Base-by-base conservation (phyloP, 2,113 vertebrate genomes). In the Pomatostomus ruficeps region DNA sequence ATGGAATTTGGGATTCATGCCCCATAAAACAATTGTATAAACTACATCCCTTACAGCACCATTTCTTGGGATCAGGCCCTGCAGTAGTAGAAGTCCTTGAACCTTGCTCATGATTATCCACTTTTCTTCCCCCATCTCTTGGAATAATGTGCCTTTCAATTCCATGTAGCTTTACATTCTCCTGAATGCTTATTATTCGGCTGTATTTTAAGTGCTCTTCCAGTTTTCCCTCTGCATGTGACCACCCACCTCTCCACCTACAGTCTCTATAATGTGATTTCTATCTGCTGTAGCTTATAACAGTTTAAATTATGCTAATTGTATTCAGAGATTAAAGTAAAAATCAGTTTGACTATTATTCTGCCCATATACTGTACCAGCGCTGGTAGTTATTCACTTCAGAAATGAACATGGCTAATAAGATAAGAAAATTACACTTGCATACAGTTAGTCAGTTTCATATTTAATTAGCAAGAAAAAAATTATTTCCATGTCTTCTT, bases 171-270 rank as follows among this genome's bases (percentile, higher is more conserved):
- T 92, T 49, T 96, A 85, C 80, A 88, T 96, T 94, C 77, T 87
- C 45, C 93, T 93, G 84, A 82, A 93, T 88, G 89, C 84, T 97
- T 95, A 97, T 98, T 97, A 97, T 97, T 97, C 85, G 12, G 90
- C 95, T 96, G 96, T 94, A 97, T 97, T 98, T 98, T 97, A 97
- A 98, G 87, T 97, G 93, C 78, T 96, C 66, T 96, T 95, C 95
- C 96, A 96, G 96, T 89, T 98, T 96, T 91, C 51, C 87, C 95
- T 88, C 92, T 89, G 95, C 95, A 97, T 96, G 96, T 96, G 97
- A 98, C 97, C 97, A 97, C 98, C 97, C 97, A 98, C 97, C 95
- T 97, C 88, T 95, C 97, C 97, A 98, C 97, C 97, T 97, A 98
- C 98, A 96, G 73, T 95, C 96, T 97, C 97, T 96, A 95, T 98